Base-by-base conservation (phyloP, 2,113 vertebrate genomes). In the Scophthalmus maximus region DNA sequence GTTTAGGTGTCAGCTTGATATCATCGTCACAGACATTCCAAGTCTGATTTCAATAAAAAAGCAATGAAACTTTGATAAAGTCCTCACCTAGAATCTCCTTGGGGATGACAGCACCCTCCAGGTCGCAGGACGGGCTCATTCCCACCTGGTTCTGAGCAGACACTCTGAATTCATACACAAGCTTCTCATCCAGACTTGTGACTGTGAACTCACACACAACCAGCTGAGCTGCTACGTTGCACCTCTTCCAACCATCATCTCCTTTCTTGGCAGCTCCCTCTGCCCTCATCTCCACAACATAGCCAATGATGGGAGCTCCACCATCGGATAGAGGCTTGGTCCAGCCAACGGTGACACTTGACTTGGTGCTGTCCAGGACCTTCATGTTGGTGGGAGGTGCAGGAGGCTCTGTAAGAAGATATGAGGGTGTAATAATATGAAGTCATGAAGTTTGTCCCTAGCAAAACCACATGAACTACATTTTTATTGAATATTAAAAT, bases 91-190 rank as follows among this genome's bases (percentile, higher is more conserved):
- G 91, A 77, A 99, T 96, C 91, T 99, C 98, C 86, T 92, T 96
- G 56, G 98, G 98, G 65, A 95, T 95, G 36, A 98, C 94, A 59
- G 94, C 93, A 65, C 94, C 95, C 70, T 95, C 96, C 65, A 99
- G 88, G 87, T 98, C 93, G 53, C 96, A 97, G 70, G 98, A 96
- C 71, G 94, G 91, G 57, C 98, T 97, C 85, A 99, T 93, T 78
- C 98, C 98, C 87, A 98, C 96, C 68, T 99, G 98, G 77, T 99
- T 99, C 91, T 98, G 97, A 49, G 97, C 97, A 55, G 96, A 98
- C 57, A 99, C 98, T 74, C 97, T 94, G 87, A 99, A 99, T 82
- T 98, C 96, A 60, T 99, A 99, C 58, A 94, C 85, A 22, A 96
- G 92, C 1, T 96, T 95, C 73, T 96, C 94, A 76, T 96, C 93